phyloP scores from a whole-genome alignment of 1,140 invertebrate species.

The Zaprionus davidi region DNA sequence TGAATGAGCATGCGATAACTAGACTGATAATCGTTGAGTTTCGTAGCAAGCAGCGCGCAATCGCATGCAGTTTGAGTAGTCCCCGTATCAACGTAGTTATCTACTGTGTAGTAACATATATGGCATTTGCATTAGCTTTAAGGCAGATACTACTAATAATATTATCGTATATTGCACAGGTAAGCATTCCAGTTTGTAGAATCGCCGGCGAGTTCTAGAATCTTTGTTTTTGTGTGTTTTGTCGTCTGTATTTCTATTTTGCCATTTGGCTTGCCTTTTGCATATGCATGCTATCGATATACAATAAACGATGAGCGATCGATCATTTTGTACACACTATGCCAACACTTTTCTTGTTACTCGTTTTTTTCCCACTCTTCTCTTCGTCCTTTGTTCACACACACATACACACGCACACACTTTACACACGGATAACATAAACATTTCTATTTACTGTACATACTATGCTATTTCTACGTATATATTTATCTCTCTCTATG shows the following conservation, averaged over 20 bases:
- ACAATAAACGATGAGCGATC: slow-evolving; percentile 16
- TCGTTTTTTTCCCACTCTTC: slow-evolving; percentile 11
- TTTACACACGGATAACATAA: background rate
- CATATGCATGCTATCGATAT: slow-evolving; percentile 36
- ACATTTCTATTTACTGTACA: slow-evolving; percentile 20
- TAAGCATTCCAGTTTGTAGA: slow-evolving; percentile 42
- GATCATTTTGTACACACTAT: slow-evolving; percentile 16
- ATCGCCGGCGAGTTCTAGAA: slow-evolving; percentile 1
- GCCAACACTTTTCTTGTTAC: slow-evolving; percentile 20
- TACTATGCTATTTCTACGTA: slow-evolving; percentile 29
- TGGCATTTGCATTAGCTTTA: slow-evolving; percentile 18
- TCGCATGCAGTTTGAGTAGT: slow-evolving; percentile 55
- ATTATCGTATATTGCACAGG: slow-evolving; percentile 45
- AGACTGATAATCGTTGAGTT: slow-evolving; percentile 44
- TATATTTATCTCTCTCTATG: slow-evolving; percentile 52
- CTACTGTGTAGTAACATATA: background rate
- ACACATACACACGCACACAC: background rate
- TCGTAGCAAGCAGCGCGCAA: slow-evolving; percentile 74
- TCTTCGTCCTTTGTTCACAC: slow-evolving; percentile 21
- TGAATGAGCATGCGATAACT: slow-evolving; percentile 13
- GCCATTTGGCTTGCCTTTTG: slow-evolving; percentile 8
- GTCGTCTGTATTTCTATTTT: background rate
- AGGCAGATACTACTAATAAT: slow-evolving; percentile 31
- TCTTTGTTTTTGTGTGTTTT: slow-evolving; percentile 1
- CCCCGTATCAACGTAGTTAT: background rate